Conservation (phyloP, 2,113 vertebrate species). For the Microtus ochrogaster region DNA sequence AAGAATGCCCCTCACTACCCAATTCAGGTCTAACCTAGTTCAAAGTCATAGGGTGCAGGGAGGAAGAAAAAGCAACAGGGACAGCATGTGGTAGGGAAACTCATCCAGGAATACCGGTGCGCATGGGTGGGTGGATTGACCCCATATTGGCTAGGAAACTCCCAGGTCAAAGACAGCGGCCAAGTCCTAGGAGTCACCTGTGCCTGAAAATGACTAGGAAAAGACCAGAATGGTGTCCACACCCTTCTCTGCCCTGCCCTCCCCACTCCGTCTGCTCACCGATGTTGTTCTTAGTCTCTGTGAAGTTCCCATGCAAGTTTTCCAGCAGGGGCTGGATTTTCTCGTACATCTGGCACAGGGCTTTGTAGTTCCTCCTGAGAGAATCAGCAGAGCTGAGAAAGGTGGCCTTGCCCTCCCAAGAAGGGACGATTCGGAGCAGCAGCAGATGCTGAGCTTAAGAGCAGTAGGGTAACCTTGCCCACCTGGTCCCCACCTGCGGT, state of each 20-base stretch:
- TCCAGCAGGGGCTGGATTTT: constrained; percentile 75
- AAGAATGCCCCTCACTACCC: neutral
- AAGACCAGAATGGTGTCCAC: neutral
- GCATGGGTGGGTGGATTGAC: neutral
- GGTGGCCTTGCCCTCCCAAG: neutral
- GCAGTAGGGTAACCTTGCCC: neutral
- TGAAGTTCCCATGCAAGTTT: constrained; percentile 70
- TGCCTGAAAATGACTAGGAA: neutral
- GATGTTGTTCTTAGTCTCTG: constrained; percentile 46
- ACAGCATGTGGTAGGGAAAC: fast-evolving
- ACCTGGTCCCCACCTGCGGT: neutral
- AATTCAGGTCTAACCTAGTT: neutral
- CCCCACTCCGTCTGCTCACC: neutral
- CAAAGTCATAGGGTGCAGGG: neutral
- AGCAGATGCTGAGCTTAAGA: neutral
- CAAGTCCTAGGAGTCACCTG: neutral
- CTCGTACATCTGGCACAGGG: constrained; percentile 65
- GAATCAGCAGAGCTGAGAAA: neutral
- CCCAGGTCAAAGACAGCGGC: neutral
- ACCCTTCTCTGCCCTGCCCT: neutral
- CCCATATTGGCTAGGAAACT: neutral
- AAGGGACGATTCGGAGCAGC: neutral
- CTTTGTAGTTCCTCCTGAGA: constrained; percentile 73
- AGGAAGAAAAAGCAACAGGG: neutral
- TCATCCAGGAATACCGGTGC: too few species aligned